A percentile compares a stretch with the other conserved stretches of the same genome.
phyloP scores from a whole-genome alignment of 2,113 vertebrate genomes.

The Anolis sagrei region DNA sequence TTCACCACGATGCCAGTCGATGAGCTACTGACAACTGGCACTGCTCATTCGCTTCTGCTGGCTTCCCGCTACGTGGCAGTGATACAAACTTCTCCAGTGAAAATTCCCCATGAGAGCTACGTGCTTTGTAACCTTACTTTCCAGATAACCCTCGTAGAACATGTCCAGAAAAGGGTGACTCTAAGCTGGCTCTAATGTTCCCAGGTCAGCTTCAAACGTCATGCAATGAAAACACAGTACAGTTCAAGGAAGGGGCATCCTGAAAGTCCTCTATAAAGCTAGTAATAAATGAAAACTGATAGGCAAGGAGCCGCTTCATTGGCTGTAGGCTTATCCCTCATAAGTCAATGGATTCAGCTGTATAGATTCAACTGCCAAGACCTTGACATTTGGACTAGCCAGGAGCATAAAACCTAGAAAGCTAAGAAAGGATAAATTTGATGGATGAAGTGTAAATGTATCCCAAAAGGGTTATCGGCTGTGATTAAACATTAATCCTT shows the following conservation, averaged over 20 bases:
- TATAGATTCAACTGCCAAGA: neutral
- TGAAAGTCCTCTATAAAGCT: neutral
- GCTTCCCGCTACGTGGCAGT: too few relatives aligned
- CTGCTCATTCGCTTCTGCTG: too few relatives aligned
- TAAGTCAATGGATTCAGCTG: neutral
- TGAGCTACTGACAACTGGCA: too few relatives aligned
- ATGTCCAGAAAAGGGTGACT: too few relatives aligned
- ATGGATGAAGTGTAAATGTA: neutral
- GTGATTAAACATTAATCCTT: neutral
- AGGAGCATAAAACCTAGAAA: neutral
- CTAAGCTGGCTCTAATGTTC: neutral
- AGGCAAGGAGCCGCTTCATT: neutral
- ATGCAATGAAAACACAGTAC: neutral
- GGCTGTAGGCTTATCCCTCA: neutral
- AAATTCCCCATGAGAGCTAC: too few relatives aligned
- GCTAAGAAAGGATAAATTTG: neutral
- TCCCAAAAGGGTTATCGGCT: neutral
- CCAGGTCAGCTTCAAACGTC: neutral
- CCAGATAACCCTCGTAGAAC: too few relatives aligned
- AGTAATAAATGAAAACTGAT: neutral
- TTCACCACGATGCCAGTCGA: too few relatives aligned
- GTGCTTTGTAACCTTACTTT: too few relatives aligned
- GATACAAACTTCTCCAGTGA: too few relatives aligned
- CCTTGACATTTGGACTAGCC: slow-evolving; percentile 21
- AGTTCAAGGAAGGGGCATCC: neutral